Evolutionary conservation across 1,140 invertebrate species (phyloP).

Genomic region (Drosophila busckii): DNA sequence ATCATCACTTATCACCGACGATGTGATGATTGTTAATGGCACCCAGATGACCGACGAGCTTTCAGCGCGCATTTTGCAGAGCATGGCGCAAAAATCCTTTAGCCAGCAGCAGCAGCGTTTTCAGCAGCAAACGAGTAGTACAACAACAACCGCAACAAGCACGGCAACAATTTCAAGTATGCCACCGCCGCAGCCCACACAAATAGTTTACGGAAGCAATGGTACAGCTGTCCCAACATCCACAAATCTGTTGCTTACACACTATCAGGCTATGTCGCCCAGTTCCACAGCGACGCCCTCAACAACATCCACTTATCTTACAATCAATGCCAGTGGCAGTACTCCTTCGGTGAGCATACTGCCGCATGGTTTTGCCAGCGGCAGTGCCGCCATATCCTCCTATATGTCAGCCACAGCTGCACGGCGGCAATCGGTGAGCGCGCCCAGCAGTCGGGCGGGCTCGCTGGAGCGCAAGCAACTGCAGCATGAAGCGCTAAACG

Average conservation of each 20-base stretch:
- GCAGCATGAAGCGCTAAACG: conserved; percentile 20
- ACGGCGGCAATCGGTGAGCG: conserved; percentile 62
- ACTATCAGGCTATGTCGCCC: conserved; percentile 42
- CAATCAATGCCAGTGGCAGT: conserved; percentile 38
- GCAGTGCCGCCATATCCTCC: conserved; percentile 53
- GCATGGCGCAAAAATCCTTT: conserved; percentile 74
- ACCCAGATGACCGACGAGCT: conserved; percentile 78
- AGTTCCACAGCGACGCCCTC: conserved; percentile 5
- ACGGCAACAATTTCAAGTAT: conserved; percentile 52
- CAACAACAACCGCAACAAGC: conserved; percentile 43
- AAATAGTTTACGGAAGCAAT: conserved; percentile 51
- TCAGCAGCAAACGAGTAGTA: conserved; percentile 50
- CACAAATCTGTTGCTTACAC: conserved; percentile 42
- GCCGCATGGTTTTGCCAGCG: conserved; percentile 58
- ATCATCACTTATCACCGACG: conserved; percentile 57
- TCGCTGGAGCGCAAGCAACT: conserved; percentile 63
- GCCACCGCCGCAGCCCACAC: conserved; percentile 51
- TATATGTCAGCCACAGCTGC: conserved; percentile 59
- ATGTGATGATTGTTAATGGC: conserved; percentile 77
- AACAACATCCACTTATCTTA: conserved; percentile 10
- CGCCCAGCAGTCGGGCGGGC: conserved; percentile 59
- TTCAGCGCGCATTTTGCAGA: conserved; percentile 73
- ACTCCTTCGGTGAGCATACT: conserved; percentile 62
- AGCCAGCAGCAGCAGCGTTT: conserved; percentile 78
- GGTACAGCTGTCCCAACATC: neutral